Percentiles rank a stretch among this genome's conserved stretches.
phyloP scores from a whole-genome alignment of 2,113 vertebrate genomes.

The Atractosteus spatula region DNA sequence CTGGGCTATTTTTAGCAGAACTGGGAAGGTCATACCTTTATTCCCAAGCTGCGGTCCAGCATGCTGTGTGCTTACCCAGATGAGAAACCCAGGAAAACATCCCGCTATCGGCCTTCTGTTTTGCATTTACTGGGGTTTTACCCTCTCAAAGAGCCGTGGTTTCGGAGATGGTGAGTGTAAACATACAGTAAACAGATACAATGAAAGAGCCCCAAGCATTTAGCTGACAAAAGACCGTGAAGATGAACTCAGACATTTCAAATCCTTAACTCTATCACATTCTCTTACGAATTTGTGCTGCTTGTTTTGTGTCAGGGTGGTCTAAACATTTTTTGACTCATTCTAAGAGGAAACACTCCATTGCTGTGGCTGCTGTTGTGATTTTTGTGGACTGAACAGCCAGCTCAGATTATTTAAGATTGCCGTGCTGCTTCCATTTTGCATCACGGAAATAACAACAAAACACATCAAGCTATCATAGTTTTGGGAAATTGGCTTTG shows the following conservation, averaged over 20 bases:
- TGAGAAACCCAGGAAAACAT: conserved; percentile 14
- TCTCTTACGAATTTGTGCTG: too few relatives aligned
- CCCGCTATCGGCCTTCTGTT: conserved; percentile 31
- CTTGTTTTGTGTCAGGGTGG: too few relatives aligned
- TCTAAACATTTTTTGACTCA: too few relatives aligned
- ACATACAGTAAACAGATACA: not conserved
- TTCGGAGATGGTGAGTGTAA: conserved; percentile 2
- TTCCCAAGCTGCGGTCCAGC: conserved; percentile 57
- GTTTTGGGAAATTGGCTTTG: too few relatives aligned
- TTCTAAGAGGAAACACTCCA: too few relatives aligned
- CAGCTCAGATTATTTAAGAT: too few relatives aligned
- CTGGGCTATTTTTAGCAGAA: conserved; percentile 72
- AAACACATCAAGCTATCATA: too few relatives aligned
- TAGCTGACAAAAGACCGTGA: not conserved
- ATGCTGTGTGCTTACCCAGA: conserved; percentile 26
- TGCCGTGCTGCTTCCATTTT: too few relatives aligned
- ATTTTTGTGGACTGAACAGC: too few relatives aligned
- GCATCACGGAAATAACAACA: too few relatives aligned
- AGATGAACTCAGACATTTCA: not conserved
- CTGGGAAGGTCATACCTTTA: conserved; percentile 61
- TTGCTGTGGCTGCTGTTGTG: too few relatives aligned
- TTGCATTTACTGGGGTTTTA: conserved; percentile 25
- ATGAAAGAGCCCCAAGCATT: not conserved
- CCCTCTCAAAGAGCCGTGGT: conserved; percentile 42
- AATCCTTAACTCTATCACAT: too few relatives aligned